phyloP scores from a whole-genome alignment of 2,888 invertebrate genomes.

The Tolmerus cingulatus region DNA sequence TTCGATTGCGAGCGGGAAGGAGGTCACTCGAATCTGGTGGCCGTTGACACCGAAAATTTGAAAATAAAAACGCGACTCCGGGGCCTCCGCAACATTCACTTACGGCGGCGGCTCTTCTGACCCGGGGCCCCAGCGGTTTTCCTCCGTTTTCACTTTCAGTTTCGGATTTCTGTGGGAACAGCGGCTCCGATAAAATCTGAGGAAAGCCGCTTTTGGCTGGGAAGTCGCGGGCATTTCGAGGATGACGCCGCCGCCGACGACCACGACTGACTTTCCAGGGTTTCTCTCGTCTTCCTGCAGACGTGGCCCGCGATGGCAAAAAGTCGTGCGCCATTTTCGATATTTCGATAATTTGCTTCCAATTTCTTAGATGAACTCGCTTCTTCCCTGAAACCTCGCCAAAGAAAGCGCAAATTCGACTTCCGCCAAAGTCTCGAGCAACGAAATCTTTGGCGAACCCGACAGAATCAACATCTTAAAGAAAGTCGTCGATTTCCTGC shows the following conservation, averaged over 20 bases:
- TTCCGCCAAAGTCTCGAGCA: background rate
- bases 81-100: background rate
- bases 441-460: background rate
- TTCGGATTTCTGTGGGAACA: slow-evolving; percentile 30
- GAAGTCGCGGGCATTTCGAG: background rate
- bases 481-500: background rate
- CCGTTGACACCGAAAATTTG: slow-evolving; percentile 19
- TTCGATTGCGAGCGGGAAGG: slow-evolving; percentile 28
- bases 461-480: background rate
- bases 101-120: background rate
- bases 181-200: background rate
- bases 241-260: background rate
- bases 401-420: background rate
- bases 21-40: slow-evolving; percentile 19
- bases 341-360: background rate
- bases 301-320: background rate
- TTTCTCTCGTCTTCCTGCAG: background rate
- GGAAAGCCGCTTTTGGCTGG: background rate
- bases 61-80: background rate
- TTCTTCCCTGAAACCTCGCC: background rate
- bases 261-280: background rate
- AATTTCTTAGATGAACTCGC: background rate
- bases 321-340: background rate
- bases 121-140: background rate
- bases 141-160: slow-evolving; percentile 32